Conservation (phyloP, 1,140 invertebrate genomes). For the Aphelinus atriplicis region DNA sequence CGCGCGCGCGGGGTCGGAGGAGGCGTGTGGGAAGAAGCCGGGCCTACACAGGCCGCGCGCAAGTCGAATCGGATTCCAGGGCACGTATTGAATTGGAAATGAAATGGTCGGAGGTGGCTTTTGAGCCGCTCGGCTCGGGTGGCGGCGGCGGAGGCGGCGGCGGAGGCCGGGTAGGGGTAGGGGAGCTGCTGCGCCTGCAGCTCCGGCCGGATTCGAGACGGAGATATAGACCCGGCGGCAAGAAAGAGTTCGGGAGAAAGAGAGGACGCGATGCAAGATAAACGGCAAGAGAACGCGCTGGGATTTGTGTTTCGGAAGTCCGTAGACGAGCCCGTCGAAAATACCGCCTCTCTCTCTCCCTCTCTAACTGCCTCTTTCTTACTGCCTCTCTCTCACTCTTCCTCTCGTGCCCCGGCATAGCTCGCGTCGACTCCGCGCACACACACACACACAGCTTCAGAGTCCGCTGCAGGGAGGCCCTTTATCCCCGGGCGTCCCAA, state of each 20-base stretch:
- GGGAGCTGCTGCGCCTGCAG: background rate
- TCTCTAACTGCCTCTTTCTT: too few relatives aligned
- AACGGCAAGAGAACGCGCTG: slow-evolving; percentile 28
- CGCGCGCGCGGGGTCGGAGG: background rate
- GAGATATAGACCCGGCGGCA: background rate
- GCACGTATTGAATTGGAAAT: slow-evolving; percentile 53
- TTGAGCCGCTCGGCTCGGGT: background rate
- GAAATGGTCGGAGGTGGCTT: slow-evolving; percentile 38
- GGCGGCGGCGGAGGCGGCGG: background rate
- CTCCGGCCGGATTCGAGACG: background rate
- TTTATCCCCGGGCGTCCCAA: too few relatives aligned
- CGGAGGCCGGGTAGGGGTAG: background rate
- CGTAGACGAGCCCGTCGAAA: background rate
- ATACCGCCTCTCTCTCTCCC: too few relatives aligned
- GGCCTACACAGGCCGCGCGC: background rate
- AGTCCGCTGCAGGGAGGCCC: too few relatives aligned
- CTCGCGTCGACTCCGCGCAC: too few relatives aligned
- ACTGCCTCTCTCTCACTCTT: too few relatives aligned
- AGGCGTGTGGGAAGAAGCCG: background rate
- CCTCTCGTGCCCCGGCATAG: too few relatives aligned
- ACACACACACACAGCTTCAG: too few relatives aligned
- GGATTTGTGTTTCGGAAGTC: slow-evolving; percentile 52
- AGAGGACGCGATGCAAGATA: background rate
- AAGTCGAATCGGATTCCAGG: slow-evolving; percentile 33
- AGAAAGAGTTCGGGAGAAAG: background rate